These are phyloP conservation scores for Uloborus plumipes DNA, from an alignment of 2,888 invertebrate species.

Conservation along the genomic window DNA sequence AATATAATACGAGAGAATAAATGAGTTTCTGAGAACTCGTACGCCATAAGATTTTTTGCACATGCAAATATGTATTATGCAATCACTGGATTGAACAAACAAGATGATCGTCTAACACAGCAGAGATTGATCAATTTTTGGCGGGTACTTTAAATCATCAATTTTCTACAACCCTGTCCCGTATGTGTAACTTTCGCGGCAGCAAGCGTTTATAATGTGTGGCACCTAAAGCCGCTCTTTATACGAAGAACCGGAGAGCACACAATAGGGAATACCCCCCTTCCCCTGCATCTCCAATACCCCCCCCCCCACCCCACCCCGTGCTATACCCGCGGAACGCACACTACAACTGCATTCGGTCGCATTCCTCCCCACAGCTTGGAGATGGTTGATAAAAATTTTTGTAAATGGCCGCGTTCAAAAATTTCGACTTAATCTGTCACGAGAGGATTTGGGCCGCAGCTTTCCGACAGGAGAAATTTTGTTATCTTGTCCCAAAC, in stretches of 20 bases:
- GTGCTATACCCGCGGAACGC: slow-evolving; percentile 13
- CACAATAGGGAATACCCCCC: slow-evolving; percentile 45
- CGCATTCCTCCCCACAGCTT: slow-evolving; percentile 37
- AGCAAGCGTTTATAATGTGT: slow-evolving; percentile 54
- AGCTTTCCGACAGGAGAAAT: slow-evolving; percentile 43
- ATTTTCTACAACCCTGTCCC: slow-evolving; percentile 42
- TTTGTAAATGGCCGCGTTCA: slow-evolving; percentile 63
- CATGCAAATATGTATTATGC: neutral
- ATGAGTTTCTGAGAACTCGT: no score
- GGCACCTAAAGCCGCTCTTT: slow-evolving; percentile 58
- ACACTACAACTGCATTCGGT: slow-evolving; percentile 39
- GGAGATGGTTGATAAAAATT: slow-evolving; percentile 64
- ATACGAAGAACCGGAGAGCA: slow-evolving; percentile 49
- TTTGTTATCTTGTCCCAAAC: slow-evolving; percentile 63
- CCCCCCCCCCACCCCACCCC: slow-evolving; percentile 14
- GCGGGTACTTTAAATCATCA: slow-evolving; percentile 42
- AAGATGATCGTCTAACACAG: no score
- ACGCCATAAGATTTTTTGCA: neutral
- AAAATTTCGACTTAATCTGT: slow-evolving; percentile 65
- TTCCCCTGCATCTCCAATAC: slow-evolving; percentile 5
- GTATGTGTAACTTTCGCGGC: slow-evolving; percentile 41
- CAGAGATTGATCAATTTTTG: slow-evolving; percentile 9
- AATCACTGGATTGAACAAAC: no score
- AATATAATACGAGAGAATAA: no score
- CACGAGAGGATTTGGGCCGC: slow-evolving; percentile 55